phyloP scores from a whole-genome alignment of 1,140 invertebrate genomes.

The Tetramorium alpestre region DNA sequence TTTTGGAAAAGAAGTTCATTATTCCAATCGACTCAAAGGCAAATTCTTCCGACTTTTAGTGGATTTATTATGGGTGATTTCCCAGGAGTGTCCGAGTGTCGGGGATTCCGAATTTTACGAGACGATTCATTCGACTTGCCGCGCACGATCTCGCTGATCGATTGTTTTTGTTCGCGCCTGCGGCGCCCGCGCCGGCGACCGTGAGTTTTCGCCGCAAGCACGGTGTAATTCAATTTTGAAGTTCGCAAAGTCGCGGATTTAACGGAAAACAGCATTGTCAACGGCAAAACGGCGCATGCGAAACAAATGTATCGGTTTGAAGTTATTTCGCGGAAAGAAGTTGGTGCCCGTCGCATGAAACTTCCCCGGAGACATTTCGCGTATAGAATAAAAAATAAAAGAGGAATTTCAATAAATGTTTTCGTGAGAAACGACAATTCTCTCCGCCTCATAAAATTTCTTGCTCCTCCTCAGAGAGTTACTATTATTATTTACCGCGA shows the following conservation, averaged over 20 bases:
- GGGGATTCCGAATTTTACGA: constrained; percentile 32
- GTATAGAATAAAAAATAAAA: background rate
- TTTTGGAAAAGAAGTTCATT: constrained; percentile 7
- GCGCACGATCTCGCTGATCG: constrained; percentile 43
- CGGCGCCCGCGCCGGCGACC: background rate
- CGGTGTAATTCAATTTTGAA: constrained; percentile 48
- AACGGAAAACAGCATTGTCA: constrained; percentile 17
- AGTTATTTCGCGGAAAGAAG: constrained; percentile 1
- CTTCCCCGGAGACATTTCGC: background rate
- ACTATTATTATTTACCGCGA: too few species aligned
- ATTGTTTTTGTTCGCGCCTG: constrained; percentile 34
- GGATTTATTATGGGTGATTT: constrained; percentile 40
- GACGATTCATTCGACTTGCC: constrained; percentile 39
- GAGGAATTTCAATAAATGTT: background rate
- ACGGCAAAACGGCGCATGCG: background rate
- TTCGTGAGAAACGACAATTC: background rate
- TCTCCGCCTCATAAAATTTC: background rate
- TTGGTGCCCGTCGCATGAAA: background rate
- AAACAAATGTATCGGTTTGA: constrained; percentile 43
- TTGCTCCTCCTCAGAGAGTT: too few species aligned
- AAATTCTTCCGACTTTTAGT: constrained; percentile 29
- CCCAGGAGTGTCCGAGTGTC: constrained; percentile 2
- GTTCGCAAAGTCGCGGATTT: constrained; percentile 39
- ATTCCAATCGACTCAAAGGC: background rate
- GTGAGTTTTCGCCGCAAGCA: constrained; percentile 34